Evolutionary conservation across 1,140 invertebrate genomes (phyloP).

Genomic region (Myzus persicae): DNA sequence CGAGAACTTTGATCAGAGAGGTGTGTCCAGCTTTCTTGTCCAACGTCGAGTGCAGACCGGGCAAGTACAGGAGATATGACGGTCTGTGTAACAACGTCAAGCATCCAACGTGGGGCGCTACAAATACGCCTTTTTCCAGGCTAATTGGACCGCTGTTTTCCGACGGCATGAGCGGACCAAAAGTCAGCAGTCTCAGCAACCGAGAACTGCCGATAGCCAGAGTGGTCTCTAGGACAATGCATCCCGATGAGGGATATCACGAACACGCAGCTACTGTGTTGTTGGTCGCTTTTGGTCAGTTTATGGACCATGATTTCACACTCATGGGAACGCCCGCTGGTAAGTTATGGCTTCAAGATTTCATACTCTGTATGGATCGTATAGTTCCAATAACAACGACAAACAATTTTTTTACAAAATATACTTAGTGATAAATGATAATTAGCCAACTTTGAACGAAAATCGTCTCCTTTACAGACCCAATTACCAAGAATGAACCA

Average conservation of each 20-base stretch:
- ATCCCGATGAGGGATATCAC: conserved; percentile 66
- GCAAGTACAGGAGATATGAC: conserved; percentile 86
- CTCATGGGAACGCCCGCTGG: conserved; percentile 66
- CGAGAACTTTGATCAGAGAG: conserved; percentile 84
- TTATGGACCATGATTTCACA: conserved; percentile 70
- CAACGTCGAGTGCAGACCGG: conserved; percentile 84
- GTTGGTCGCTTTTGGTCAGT: conserved; percentile 69
- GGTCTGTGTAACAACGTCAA: conserved; percentile 96
- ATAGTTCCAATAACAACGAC: no score
- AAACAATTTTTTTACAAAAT: no score
- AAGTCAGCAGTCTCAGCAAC: conserved; percentile 62
- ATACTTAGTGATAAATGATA: no score
- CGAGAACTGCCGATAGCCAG: conserved; percentile 66
- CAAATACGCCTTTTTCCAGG: conserved; percentile 80
- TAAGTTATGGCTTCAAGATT: conserved; percentile 61
- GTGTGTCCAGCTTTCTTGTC: conserved; percentile 88
- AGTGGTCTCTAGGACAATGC: conserved; percentile 67
- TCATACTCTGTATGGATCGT: no score
- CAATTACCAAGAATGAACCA: conserved; percentile 83
- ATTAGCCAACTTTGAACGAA: no score
- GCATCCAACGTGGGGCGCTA: conserved; percentile 86
- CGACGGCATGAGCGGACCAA: conserved; percentile 74
- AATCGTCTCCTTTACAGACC: conserved; percentile 69
- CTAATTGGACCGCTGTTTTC: conserved; percentile 82
- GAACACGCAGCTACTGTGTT: conserved; percentile 66